Evolutionary conservation across 2,113 vertebrate genomes (phyloP).

Genomic region (Felis chaus): DNA sequence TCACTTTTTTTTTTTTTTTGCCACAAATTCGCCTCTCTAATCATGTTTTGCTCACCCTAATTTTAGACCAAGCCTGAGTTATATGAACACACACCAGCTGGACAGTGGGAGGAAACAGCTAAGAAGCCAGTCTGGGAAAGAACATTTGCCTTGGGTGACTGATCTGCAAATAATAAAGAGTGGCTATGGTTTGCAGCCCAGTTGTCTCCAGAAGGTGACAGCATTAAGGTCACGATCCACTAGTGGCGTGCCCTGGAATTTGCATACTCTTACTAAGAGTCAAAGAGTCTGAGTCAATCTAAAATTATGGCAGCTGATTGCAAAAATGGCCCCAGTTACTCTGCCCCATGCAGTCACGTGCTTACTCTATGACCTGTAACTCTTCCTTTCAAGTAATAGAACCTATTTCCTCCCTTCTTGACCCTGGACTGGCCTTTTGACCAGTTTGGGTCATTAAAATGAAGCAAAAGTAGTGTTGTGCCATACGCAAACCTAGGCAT

Average conservation of each 20-base stretch:
- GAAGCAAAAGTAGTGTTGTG: background rate
- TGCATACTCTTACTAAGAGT: background rate
- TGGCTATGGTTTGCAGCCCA: background rate
- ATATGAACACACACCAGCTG: background rate
- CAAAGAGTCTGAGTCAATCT: background rate
- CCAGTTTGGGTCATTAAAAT: background rate
- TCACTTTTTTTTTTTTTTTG: background rate
- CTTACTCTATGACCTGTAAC: background rate
- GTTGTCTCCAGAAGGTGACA: background rate
- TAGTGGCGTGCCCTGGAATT: background rate
- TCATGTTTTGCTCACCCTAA: constrained; percentile 48
- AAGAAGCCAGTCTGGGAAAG: background rate
- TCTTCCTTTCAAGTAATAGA: background rate
- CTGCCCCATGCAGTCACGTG: background rate
- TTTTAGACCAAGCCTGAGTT: constrained; percentile 38
- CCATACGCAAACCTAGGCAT: background rate
- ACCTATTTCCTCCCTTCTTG: background rate
- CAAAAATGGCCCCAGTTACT: background rate
- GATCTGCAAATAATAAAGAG: background rate
- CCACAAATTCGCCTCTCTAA: background rate
- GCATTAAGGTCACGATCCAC: background rate
- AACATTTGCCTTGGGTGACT: constrained; percentile 18
- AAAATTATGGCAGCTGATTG: background rate
- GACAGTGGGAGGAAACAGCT: constrained; percentile 34
- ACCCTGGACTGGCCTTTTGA: background rate